A percentile compares a stretch with the other conserved stretches of the same genome.
These are phyloP conservation scores for Psilanteris sp. DNA, from an alignment of 1,140 invertebrate species.

Conservation along the genomic window DNA sequence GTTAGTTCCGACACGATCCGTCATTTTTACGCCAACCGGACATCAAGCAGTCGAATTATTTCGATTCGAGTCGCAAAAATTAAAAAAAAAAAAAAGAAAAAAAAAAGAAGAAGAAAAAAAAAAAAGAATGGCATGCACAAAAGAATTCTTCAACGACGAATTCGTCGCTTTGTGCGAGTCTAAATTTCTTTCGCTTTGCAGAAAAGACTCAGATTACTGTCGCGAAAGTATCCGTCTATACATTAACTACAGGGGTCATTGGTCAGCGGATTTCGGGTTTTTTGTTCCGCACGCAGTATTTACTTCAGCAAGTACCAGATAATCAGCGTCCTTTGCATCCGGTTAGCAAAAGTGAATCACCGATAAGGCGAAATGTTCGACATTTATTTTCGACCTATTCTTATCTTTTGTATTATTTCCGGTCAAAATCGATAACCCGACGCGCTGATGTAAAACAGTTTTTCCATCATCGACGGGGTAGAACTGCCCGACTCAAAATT, in stretches of 20 bases:
- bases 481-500: conserved; percentile 4
- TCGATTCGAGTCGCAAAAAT: no score
- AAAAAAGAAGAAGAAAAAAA: conserved; percentile 9
- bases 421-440: conserved; percentile 30
- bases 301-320: conserved; percentile 18
- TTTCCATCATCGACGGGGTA: conserved; percentile 8
- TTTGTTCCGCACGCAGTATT: conserved; percentile 31
- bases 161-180: conserved; percentile 24
- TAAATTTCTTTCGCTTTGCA: conserved; percentile 17
- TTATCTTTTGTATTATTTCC: conserved; percentile 48
- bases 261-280: conserved; percentile 37
- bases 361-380: conserved; percentile 34
- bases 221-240: conserved; percentile 32
- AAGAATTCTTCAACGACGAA: conserved; percentile 22
- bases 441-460: conserved; percentile 15
- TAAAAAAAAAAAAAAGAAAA: no score
- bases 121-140: conserved; percentile 3
- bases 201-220: conserved; percentile 43
- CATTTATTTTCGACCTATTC: conserved; percentile 44
- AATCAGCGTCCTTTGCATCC: conserved; percentile 36
- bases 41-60: no score
- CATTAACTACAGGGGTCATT: conserved; percentile 34
- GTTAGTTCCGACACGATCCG: no score
- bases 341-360: conserved; percentile 37
- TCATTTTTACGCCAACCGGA: no score